Evolutionary conservation across 2,888 invertebrate species (phyloP), one percentile per base, ranked within the genome.

Genomic region (Aelia acuminata): DNA sequence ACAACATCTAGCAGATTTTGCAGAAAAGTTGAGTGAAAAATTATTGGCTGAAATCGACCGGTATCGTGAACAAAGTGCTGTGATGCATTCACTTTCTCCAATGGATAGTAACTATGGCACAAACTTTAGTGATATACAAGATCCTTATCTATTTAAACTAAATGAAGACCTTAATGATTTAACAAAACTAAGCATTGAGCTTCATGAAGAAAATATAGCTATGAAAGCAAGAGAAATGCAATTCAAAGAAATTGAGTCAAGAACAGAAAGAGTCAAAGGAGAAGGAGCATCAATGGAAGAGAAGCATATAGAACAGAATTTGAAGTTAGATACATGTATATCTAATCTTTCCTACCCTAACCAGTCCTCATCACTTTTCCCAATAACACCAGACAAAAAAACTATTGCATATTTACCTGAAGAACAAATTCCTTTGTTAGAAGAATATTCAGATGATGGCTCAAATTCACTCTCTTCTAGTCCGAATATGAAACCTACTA

Each of bases 11-110:
- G 95, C 95, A 3, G 96, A 96, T 91, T 96, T 96, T 91, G 96
- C 96, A 1, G 96, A 97, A 91, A 95, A 96, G 91, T 93, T 97
- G n/a, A 96, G 96, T 91, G 96, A 96, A 91, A 96, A 96, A 92
- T 93, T 97, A 89, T 93, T 96, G 88, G 95, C 95, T 90, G 96
- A 97, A 92, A 95, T 96, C 90, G 96, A 96, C 91, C 91, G 91
- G 88, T 92, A 92, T 89, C 91, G 92, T 87, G 94, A 94, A 91
- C 90, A 90, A 89, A 90, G 85, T 88, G 89, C 88, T 75, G 89
- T 87, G 20, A 57, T 87, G 48, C 75, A 88, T 84, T 85, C 87
- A 31, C 43, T 90, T 20, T 90, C 90, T n/a, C 89, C 90, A 48
- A 89, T 89, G 15, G 88, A 88, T 84, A 53, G 88, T 35, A 88